Evolutionary conservation across 2,113 vertebrate genomes (phyloP).

Genomic region (Perccottus glenii): DNA sequence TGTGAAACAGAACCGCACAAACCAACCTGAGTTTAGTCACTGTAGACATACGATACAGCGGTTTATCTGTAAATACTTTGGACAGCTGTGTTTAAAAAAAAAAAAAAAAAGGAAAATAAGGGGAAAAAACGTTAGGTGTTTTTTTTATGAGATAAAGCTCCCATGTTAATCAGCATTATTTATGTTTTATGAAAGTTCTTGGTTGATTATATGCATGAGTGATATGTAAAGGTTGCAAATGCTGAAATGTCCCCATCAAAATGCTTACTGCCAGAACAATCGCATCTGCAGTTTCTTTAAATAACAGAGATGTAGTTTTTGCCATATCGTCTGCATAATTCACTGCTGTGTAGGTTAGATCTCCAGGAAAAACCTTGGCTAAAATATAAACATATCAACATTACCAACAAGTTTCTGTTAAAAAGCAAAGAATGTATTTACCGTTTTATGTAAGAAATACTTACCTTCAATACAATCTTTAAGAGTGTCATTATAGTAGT

Average conservation of each 20-base stretch:
- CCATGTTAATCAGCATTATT: too few relatives aligned
- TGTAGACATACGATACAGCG: fast-evolving
- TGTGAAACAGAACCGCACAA: background rate
- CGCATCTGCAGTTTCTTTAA: fast-evolving
- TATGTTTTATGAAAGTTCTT: too few relatives aligned
- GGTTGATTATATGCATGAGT: too few relatives aligned
- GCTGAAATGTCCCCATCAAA: too few relatives aligned
- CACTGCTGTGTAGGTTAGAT: fast-evolving
- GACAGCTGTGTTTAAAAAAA: constrained; percentile 51
- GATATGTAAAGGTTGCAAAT: too few relatives aligned
- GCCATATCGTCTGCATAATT: fast-evolving
- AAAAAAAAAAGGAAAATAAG: background rate
- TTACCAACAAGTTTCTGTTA: too few relatives aligned
- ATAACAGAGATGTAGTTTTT: fast-evolving
- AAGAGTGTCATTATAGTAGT: fast-evolving
- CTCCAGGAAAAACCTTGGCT: constrained; percentile 67
- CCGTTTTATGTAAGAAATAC: background rate
- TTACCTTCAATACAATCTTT: constrained; percentile 21
- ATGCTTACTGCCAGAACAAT: constrained; percentile 8
- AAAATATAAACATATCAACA: constrained; percentile 10
- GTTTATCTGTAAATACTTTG: fast-evolving
- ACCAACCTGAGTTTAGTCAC: constrained; percentile 58
- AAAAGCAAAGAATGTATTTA: too few relatives aligned
- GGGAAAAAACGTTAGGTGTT: too few relatives aligned
- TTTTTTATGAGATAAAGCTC: too few relatives aligned